Evolutionary conservation across 2,888 invertebrate genomes (phyloP), one percentile per base, ranked within the genome.

Genomic region (Lepidocyrtinus sp.): DNA sequence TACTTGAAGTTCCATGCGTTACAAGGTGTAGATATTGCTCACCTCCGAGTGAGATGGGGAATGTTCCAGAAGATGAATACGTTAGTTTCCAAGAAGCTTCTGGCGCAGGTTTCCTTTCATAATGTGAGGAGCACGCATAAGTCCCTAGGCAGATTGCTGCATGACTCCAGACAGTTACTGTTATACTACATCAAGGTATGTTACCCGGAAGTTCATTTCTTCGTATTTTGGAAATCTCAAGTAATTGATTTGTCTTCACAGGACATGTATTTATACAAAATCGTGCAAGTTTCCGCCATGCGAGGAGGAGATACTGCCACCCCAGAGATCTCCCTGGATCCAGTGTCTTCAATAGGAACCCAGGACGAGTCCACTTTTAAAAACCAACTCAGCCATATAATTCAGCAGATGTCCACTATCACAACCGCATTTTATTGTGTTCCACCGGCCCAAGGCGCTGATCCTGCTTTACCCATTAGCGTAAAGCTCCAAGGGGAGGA

Each of bases 401-500:
- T 87, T 83, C 81, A 88, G 26, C 89, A 89, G 84, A 84, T 89
- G 73, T 79, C 86, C 2, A 84, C 86, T 55, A 85, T 89, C 46
- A 87, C 88, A 12, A 88, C 89, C 0, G 87, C 87, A 75, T 88
- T 88, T 86, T 87, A 89, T 71, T 89, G 88, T 87, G 89, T 89
- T 25, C 84, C 87, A 15, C 87, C 89, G 45, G 88, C 89, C 22
- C 87, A 87, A 81, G 89, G 89, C 0, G 88, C 89, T 0, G 89
- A 89, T 80, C 89, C 89, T 0, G 88, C 88, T 1, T 88, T 88
- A 76, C 87, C 89, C 12, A 88, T 89, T 82, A 88, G 88, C 84
- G 88, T 89, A 25, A 86, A 88, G 62, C 87, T 88, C 65, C 87
- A 87, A 0, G 89, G 89, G 9, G 89, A 89, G 82, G 89, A 89